phyloP scores from a whole-genome alignment of 2,888 invertebrate genomes.

The Plebejus argus region DNA sequence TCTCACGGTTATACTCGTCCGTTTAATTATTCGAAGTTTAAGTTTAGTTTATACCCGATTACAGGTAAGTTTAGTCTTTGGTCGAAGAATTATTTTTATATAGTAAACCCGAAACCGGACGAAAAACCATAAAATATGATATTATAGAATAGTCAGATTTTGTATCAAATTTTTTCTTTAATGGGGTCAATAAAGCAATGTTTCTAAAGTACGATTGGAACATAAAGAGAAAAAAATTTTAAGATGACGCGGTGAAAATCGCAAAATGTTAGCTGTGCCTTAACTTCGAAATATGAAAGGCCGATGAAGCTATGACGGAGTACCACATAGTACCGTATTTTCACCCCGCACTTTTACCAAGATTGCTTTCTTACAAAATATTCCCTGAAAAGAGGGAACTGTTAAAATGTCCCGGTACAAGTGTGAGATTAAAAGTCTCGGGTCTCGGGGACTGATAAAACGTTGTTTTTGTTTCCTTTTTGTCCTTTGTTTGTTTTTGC shows the following conservation, averaged over 20 bases:
- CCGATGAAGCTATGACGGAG: slow-evolving; percentile 44
- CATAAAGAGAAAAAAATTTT: too few relatives aligned
- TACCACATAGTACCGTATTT: slow-evolving; percentile 21
- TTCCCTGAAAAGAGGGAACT: slow-evolving; percentile 35
- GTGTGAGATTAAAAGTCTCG: slow-evolving; percentile 23
- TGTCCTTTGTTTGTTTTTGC: background rate
- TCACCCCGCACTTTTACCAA: slow-evolving; percentile 58
- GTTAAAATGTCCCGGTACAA: slow-evolving; percentile 17
- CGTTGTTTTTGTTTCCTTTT: background rate
- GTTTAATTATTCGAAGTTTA: slow-evolving; percentile 20
- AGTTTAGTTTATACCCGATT: background rate
- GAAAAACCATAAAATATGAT: too few relatives aligned
- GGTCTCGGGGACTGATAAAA: background rate
- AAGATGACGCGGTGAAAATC: slow-evolving; percentile 27
- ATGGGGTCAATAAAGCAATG: too few relatives aligned
- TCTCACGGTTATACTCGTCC: background rate
- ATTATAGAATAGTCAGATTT: too few relatives aligned
- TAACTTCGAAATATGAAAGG: slow-evolving; percentile 53
- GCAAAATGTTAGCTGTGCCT: slow-evolving; percentile 42
- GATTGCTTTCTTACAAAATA: slow-evolving; percentile 61
- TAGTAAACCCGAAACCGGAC: too few relatives aligned
- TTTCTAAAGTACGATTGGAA: too few relatives aligned
- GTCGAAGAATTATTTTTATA: background rate
- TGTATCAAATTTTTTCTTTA: too few relatives aligned
- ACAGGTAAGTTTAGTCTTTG: background rate